Evolutionary conservation across 2,797 vertebrate species (phyloP), one percentile per base, ranked within the genome.

Genomic region (Coregonus suidteri): DNA sequence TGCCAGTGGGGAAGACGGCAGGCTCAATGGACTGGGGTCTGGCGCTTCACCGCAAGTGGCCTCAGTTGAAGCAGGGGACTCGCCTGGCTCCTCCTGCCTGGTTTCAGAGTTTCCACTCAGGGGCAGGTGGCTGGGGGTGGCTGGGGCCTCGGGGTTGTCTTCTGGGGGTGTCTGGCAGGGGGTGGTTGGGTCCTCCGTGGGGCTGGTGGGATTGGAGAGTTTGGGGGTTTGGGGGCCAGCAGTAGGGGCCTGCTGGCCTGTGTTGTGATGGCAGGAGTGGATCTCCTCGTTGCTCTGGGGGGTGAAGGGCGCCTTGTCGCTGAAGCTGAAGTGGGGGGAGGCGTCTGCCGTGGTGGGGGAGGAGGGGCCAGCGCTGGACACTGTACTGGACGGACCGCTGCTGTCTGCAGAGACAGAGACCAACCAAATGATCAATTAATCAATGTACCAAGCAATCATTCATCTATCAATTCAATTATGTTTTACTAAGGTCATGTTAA

Each of bases 371-470:
- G 97, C 97, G 41, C 98, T 98, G 87, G 98, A 99, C 69, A 99
- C 97, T 0, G 97, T 97, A 81, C 97, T 98, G 85, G 97, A 99
- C 0, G 96, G 98, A 74, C 98, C 98, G 41, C 98, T 99, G 95
- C 98, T 98, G 86, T 98, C 98, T 99, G 95, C 84, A 92, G 88
- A 88, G 14, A 81, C 73, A 77, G 9, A 75, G n/a, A 68, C 69
- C 20, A 71, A 79, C 6, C 74, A 79, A 15, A 74, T 0, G 35
- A 71, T 37, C 30, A 69, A 81, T 3, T 13, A 47, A 47, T 47
- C 41, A 47, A 47, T 13, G 41, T 47, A 47, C 9, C 41, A 13
- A 47, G 41, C 41, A 47, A 47, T 65, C 20, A 20, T 20, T 41
- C 3, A 56, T 35, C 4, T 68, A 56, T 69, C 20, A 70, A 47